Evolutionary conservation across 92 coral and sea anemone species (phyloP).

Genomic region (Epizoanthus ramosus): DNA sequence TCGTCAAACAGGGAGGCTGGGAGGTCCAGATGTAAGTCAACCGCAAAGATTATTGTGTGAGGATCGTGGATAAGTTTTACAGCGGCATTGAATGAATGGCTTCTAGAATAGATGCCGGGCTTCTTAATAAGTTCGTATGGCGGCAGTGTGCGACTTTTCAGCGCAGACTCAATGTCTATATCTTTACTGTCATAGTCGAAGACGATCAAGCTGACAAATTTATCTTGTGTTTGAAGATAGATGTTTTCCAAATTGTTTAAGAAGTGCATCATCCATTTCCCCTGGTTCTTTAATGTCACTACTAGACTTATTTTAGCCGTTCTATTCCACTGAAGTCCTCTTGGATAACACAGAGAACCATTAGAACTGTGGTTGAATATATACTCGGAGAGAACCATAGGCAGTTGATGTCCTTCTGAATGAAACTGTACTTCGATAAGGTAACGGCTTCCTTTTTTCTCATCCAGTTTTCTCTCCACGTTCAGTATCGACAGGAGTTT

Average conservation of each 20-base stretch:
- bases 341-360: slow-evolving; percentile 65
- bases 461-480: slow-evolving; percentile 65
- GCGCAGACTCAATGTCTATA: slow-evolving; percentile 59
- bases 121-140: slow-evolving; percentile 42
- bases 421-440: slow-evolving; percentile 53
- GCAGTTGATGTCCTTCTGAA: slow-evolving; percentile 32
- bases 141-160: slow-evolving; percentile 55
- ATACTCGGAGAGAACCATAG: slow-evolving; percentile 58
- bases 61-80: slow-evolving; percentile 49
- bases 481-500: slow-evolving; percentile 38
- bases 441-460: slow-evolving; percentile 49
- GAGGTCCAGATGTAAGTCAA: slow-evolving; percentile 57
- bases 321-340: slow-evolving; percentile 71
- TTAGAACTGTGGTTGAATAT: slow-evolving; percentile 50
- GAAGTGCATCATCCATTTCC: slow-evolving; percentile 71
- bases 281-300: slow-evolving; percentile 60
- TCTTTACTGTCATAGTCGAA: slow-evolving; percentile 63
- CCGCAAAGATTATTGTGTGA: slow-evolving; percentile 47
- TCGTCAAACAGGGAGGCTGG: slow-evolving; percentile 45
- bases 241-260: slow-evolving; percentile 64
- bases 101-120: slow-evolving; percentile 48
- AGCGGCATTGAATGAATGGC: slow-evolving; percentile 50
- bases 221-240: slow-evolving; percentile 59
- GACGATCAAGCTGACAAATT: slow-evolving; percentile 52
- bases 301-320: slow-evolving; percentile 50